phyloP scores from a whole-genome alignment of 2,888 invertebrate species.

The Lysandra bellargus region DNA sequence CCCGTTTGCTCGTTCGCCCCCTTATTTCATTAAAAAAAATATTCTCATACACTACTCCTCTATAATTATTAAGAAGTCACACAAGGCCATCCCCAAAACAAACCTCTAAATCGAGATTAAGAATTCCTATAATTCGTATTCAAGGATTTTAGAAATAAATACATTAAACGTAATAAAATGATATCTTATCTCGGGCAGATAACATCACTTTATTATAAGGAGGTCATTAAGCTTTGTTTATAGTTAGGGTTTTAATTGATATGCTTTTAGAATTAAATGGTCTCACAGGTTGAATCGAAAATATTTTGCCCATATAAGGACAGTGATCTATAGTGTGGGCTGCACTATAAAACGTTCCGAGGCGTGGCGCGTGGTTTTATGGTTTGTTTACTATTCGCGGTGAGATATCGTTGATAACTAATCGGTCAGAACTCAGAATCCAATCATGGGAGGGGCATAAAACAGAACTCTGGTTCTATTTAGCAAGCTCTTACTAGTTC shows the following conservation, averaged over 20 bases:
- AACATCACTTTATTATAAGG: slow-evolving; percentile 36
- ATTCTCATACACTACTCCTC: too few species aligned
- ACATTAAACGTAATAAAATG: slow-evolving; percentile 22
- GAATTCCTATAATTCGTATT: background rate
- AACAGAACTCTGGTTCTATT: background rate
- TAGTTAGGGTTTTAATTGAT: slow-evolving; percentile 19
- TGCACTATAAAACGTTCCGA: background rate
- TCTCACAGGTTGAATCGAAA: slow-evolving; percentile 20
- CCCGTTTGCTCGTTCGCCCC: too few species aligned
- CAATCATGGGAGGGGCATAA: background rate
- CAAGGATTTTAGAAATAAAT: slow-evolving; percentile 9
- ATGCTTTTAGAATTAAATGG: slow-evolving; percentile 13
- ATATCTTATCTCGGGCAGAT: slow-evolving; percentile 37
- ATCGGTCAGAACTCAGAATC: background rate
- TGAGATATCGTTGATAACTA: background rate
- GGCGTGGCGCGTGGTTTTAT: background rate
- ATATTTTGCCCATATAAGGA: slow-evolving; percentile 12
- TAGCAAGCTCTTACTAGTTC: too few species aligned
- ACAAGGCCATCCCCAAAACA: background rate
- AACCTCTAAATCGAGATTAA: background rate
- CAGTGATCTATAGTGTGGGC: background rate
- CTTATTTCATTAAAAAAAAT: too few species aligned
- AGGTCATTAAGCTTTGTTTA: slow-evolving; percentile 22
- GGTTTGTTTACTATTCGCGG: background rate
- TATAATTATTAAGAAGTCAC: background rate